Evolutionary conservation across 2,888 invertebrate genomes (phyloP).

Genomic region (Caenorhabditis japonica): DNA sequence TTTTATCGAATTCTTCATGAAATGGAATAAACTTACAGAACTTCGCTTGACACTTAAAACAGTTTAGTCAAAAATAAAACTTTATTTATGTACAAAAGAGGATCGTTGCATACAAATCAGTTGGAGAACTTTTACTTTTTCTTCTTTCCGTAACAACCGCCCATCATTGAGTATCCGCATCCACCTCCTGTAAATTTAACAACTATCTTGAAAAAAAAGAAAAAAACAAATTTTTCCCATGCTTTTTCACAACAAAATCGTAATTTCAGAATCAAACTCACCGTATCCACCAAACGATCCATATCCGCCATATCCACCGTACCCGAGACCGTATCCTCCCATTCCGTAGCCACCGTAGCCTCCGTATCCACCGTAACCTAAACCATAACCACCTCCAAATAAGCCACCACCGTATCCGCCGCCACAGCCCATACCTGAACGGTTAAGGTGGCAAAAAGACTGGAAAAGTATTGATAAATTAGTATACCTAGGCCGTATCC

Average conservation of each 20-base stretch:
- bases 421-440: constrained; percentile 37
- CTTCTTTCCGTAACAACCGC: constrained; percentile 51
- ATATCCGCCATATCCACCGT: constrained; percentile 53
- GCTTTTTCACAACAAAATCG: too few species aligned
- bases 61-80: too few species aligned
- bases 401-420: constrained; percentile 50
- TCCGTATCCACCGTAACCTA: constrained; percentile 40
- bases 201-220: background rate
- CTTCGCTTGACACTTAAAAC: too few species aligned
- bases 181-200: constrained; percentile 30
- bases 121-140: constrained; percentile 24
- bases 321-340: constrained; percentile 51
- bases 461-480: too few species aligned
- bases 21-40: too few species aligned
- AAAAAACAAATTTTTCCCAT: too few species aligned
- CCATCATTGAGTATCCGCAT: constrained; percentile 47
- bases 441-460: too few species aligned
- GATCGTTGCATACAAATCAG: constrained; percentile 28
- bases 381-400: constrained; percentile 49
- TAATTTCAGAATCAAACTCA: background rate
- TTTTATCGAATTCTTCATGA: constrained; percentile 39
- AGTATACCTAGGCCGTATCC: constrained; percentile 45
- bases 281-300: constrained; percentile 46
- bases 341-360: constrained; percentile 46
- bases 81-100: constrained; percentile 19